These are phyloP conservation scores for Zophobas atratus DNA, from an alignment of 1,140 invertebrate genomes.

Conservation along the genomic window DNA sequence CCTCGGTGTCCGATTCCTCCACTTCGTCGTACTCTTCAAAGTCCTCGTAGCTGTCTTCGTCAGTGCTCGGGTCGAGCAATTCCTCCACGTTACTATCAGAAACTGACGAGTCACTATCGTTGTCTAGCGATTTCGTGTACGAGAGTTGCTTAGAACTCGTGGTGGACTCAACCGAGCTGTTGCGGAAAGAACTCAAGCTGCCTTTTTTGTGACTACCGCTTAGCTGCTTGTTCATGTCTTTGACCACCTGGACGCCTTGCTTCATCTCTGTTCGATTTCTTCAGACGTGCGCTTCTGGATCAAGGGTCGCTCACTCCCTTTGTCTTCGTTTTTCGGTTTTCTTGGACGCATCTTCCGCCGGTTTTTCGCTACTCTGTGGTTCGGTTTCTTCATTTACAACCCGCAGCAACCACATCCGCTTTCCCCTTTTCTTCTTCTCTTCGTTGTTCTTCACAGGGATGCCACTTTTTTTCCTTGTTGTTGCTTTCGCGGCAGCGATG, in stretches of 20 bases:
- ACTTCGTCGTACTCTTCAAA: conserved; percentile 63
- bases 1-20: conserved; percentile 55
- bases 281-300: conserved; percentile 47
- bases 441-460: too few species aligned
- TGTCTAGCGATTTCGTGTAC: conserved; percentile 67
- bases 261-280: conserved; percentile 51
- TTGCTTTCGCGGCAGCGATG: not conserved
- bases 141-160: conserved; percentile 65
- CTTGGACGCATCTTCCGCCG: not conserved
- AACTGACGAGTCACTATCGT: conserved; percentile 69
- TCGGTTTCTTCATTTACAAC: too few species aligned
- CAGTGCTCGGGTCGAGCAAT: conserved; percentile 61
- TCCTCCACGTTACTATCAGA: conserved; percentile 68
- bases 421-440: too few species aligned
- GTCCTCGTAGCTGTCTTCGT: conserved; percentile 60
- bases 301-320: conserved; percentile 7
- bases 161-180: conserved; percentile 65
- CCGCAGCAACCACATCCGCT: too few species aligned
- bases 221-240: conserved; percentile 47
- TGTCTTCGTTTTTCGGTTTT: conserved; percentile 4
- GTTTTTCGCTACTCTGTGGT: too few species aligned
- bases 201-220: conserved; percentile 50
- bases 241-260: conserved; percentile 42
- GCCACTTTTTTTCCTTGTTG: not conserved
- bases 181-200: conserved; percentile 53